These are phyloP conservation scores for Gallirallus australis DNA, from an alignment of 2,797 vertebrate species.

Conservation along the genomic window DNA sequence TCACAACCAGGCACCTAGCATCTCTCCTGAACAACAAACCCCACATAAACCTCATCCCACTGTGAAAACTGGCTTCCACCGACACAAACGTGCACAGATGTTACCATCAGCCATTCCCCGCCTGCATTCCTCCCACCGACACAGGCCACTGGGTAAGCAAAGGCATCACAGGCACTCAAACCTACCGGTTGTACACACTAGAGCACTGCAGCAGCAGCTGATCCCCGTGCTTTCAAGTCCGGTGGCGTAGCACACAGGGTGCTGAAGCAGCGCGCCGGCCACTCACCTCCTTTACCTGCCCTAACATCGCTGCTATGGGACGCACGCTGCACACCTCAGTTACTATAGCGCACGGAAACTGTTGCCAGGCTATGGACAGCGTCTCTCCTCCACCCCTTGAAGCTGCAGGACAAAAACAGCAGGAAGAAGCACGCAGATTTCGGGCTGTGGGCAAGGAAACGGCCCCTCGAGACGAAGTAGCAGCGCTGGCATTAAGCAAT, in stretches of 20 bases:
- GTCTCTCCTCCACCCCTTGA: not conserved
- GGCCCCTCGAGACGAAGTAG: not conserved
- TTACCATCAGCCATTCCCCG: not conserved
- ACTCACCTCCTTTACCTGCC: not conserved
- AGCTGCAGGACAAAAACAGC: not conserved
- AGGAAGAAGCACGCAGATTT: not conserved
- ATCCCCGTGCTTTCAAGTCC: not conserved
- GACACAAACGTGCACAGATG: not conserved
- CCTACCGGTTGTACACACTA: not conserved
- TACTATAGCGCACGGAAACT: not conserved
- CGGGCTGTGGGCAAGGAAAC: not conserved
- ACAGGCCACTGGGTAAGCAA: not conserved
- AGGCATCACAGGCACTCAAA: not conserved
- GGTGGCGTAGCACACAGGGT: not conserved
- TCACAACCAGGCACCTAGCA: too few relatives aligned
- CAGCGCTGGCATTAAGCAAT: not conserved
- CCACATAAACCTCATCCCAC: not conserved
- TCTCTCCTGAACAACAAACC: not conserved
- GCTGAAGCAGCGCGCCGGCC: not conserved
- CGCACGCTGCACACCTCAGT: not conserved
- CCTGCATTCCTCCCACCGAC: not conserved
- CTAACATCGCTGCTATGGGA: not conserved
- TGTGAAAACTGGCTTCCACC: not conserved
- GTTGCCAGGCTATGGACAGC: conserved; percentile 58
- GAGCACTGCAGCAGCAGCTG: not conserved